phyloP scores from a whole-genome alignment of 2,113 vertebrate species.

The Blennius ocellaris region DNA sequence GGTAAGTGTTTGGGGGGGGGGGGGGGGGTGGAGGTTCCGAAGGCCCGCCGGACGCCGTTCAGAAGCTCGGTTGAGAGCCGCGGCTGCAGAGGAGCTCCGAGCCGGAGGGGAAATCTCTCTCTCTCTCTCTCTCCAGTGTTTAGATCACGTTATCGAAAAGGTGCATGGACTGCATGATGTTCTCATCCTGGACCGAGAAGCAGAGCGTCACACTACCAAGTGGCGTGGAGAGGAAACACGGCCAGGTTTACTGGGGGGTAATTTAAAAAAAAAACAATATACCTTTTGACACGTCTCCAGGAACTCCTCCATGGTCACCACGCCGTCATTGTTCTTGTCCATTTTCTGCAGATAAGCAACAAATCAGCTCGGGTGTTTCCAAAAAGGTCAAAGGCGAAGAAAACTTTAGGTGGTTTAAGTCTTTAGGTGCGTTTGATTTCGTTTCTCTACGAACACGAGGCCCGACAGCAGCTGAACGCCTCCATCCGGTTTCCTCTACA shows the following conservation, averaged over 20 bases:
- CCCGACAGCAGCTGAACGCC: neutral
- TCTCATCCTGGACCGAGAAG: conserved; percentile 86
- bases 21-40: no score
- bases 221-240: neutral
- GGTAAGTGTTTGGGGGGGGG: no score
- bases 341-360: conserved; percentile 87
- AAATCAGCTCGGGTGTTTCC: no score
- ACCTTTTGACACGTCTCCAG: conserved; percentile 95
- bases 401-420: neutral
- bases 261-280: neutral
- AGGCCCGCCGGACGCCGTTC: neutral
- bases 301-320: conserved; percentile 95
- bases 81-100: conserved; percentile 15
- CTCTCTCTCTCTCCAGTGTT: conserved; percentile 10
- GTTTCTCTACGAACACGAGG: neutral
- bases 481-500: no score
- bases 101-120: neutral
- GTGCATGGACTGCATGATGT: conserved; percentile 95
- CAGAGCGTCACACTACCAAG: neutral
- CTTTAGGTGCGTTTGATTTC: no score
- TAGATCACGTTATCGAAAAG: conserved; percentile 94
- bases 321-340: conserved; percentile 95
- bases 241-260: no score
- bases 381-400: neutral
- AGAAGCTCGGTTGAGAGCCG: neutral